These are phyloP conservation scores for Ataeniobius toweri DNA, from an alignment of 2,797 vertebrate genomes.

Conservation along the genomic window DNA sequence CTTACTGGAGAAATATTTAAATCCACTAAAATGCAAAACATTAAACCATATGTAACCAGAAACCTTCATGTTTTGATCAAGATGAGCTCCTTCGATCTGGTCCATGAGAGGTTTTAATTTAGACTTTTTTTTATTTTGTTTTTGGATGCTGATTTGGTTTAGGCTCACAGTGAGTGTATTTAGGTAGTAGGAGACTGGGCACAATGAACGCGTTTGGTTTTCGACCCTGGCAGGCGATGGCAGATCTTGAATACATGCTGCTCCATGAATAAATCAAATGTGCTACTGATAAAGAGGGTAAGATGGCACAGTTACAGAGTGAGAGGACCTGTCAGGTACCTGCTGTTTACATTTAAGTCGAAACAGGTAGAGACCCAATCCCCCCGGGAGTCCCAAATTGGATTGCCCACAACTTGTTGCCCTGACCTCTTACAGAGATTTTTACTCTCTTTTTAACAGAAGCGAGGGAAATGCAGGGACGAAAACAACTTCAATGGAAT, in stretches of 20 bases:
- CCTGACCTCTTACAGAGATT: constrained; percentile 60
- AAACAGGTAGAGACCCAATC: constrained; percentile 67
- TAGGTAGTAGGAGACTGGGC: constrained; percentile 29
- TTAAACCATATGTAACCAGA: constrained; percentile 50
- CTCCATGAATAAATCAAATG: constrained; percentile 54
- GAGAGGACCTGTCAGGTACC: constrained; percentile 67
- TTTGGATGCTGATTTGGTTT: constrained; percentile 18
- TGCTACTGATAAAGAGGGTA: constrained; percentile 43
- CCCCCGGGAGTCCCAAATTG: constrained; percentile 68
- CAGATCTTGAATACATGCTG: constrained; percentile 47
- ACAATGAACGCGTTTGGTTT: constrained; percentile 40
- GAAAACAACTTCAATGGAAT: constrained; percentile 71
- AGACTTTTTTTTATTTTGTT: constrained; percentile 11
- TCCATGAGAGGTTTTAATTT: constrained; percentile 23
- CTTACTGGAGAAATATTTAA: constrained; percentile 38
- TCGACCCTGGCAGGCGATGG: constrained; percentile 16
- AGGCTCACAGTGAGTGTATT: constrained; percentile 22
- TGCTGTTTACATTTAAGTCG: constrained; percentile 69
- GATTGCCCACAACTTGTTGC: constrained; percentile 63
- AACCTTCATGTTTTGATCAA: constrained; percentile 35
- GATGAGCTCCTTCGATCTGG: constrained; percentile 23
- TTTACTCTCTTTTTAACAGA: constrained; percentile 43
- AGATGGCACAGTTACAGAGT: constrained; percentile 21
- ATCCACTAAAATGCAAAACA: constrained; percentile 39
- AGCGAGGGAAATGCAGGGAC: constrained; percentile 34